phyloP scores from a whole-genome alignment of 2,797 vertebrate species.

The Scyliorhinus canicula region DNA sequence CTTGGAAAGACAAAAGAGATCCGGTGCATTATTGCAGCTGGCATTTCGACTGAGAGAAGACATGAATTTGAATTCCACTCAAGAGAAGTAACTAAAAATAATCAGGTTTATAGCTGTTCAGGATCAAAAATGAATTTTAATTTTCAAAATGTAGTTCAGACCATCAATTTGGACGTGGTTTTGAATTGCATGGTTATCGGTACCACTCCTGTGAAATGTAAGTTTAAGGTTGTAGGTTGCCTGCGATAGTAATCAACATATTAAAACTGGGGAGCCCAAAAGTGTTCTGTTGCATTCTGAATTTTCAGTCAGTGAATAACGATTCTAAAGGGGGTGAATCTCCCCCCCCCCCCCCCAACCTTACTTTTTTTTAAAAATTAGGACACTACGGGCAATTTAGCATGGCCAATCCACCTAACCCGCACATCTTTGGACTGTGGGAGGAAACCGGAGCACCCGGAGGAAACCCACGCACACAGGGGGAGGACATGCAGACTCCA shows the following conservation, averaged over 20 bases:
- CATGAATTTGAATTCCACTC: not conserved
- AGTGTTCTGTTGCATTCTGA: not conserved
- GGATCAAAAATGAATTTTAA: too few relatives aligned
- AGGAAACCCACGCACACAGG: too few relatives aligned
- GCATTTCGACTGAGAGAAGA: not conserved
- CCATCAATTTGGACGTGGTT: not conserved
- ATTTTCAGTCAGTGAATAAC: not conserved
- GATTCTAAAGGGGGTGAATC: not conserved
- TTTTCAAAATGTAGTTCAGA: not conserved
- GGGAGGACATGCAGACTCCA: too few relatives aligned
- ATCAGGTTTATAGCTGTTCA: too few relatives aligned
- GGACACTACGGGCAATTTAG: too few relatives aligned
- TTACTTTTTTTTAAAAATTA: too few relatives aligned
- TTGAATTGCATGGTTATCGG: too few relatives aligned
- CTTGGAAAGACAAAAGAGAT: not conserved
- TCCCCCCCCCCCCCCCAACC: too few relatives aligned
- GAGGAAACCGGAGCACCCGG: too few relatives aligned
- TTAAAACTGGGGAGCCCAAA: not conserved
- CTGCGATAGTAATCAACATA: not conserved
- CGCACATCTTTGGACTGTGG: too few relatives aligned
- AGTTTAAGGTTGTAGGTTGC: not conserved
- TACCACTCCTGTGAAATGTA: not conserved
- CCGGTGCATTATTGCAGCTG: not conserved
- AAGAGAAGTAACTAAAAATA: not conserved
- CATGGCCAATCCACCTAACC: too few relatives aligned